Evolutionary conservation across 92 coral and sea anemone genomes (phyloP).

Genomic region (Porites lobata): DNA sequence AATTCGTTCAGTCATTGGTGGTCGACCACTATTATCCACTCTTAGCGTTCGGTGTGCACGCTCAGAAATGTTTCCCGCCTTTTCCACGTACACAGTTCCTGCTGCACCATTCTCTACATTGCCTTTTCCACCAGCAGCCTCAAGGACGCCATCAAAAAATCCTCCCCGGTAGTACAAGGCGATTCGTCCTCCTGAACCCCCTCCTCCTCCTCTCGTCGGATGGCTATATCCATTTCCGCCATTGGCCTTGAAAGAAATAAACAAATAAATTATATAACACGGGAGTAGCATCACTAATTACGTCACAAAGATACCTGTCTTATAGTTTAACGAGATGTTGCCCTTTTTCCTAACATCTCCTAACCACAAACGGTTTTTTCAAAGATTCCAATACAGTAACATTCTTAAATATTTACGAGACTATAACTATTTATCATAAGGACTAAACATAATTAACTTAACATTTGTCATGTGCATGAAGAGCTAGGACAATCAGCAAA

Average conservation of each 20-base stretch:
- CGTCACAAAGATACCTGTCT: too few species aligned
- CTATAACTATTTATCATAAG: too few species aligned
- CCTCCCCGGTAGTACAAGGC: conserved; percentile 87
- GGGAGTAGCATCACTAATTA: too few species aligned
- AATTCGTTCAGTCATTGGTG: conserved; percentile 84
- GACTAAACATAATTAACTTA: too few species aligned
- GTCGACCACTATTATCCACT: conserved; percentile 82
- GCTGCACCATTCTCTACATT: conserved; percentile 92
- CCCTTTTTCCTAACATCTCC: too few species aligned
- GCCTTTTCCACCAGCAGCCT: conserved; percentile 95
- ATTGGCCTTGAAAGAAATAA: conserved; percentile 66
- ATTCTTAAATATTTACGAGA: too few species aligned
- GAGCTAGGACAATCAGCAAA: too few species aligned
- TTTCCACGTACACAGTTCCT: conserved; percentile 93
- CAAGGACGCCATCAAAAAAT: conserved; percentile 87
- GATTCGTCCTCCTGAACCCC: conserved; percentile 97
- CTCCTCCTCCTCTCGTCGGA: conserved; percentile 85
- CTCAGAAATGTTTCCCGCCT: conserved; percentile 38
- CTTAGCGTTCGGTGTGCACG: conserved; percentile 70
- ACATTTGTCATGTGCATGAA: too few species aligned
- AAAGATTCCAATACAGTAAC: too few species aligned
- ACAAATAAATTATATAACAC: too few species aligned
- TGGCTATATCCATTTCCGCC: conserved; percentile 88
- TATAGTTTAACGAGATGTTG: too few species aligned
- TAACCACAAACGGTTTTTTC: too few species aligned